These are phyloP conservation scores for Macrobrachium rosenbergii DNA, from an alignment of 1,140 invertebrate genomes.

Conservation along the genomic window DNA sequence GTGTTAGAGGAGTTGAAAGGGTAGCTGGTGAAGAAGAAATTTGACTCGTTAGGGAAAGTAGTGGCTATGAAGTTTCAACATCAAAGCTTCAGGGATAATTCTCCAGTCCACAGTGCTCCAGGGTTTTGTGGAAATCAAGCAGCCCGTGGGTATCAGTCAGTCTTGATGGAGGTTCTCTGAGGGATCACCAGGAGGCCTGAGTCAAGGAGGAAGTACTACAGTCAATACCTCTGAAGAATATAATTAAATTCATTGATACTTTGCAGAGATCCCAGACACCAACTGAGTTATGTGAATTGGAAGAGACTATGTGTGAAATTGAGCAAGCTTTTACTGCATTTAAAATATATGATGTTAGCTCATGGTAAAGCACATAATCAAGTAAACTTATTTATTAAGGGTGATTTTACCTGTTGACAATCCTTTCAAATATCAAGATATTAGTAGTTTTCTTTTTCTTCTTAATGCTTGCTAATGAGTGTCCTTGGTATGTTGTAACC, in stretches of 20 bases:
- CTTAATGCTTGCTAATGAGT: no score
- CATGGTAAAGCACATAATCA: conserved; percentile 6
- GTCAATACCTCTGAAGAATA: conserved; percentile 20
- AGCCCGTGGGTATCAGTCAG: conserved; percentile 14
- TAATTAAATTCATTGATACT: conserved; percentile 40
- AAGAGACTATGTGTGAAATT: conserved; percentile 50
- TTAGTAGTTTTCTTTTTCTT: background rate
- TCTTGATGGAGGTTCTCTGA: background rate
- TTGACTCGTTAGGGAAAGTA: conserved; percentile 85
- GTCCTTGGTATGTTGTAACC: background rate
- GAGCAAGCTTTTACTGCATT: conserved; percentile 52
- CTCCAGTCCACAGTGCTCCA: conserved; percentile 66
- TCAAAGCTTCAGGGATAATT: conserved; percentile 73
- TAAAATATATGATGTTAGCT: conserved; percentile 48
- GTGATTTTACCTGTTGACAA: background rate
- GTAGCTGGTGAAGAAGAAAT: conserved; percentile 66
- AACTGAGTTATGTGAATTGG: conserved; percentile 38
- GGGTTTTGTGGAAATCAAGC: conserved; percentile 20
- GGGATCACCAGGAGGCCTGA: background rate
- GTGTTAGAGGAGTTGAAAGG: conserved; percentile 44
- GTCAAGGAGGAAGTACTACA: background rate
- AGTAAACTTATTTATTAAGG: background rate
- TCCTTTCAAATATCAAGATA: background rate
- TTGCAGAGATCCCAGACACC: conserved; percentile 36
- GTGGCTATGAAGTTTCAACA: conserved; percentile 87